Evolutionary conservation across 2,113 vertebrate species (phyloP).

Genomic region (Hippocampus zosterae): DNA sequence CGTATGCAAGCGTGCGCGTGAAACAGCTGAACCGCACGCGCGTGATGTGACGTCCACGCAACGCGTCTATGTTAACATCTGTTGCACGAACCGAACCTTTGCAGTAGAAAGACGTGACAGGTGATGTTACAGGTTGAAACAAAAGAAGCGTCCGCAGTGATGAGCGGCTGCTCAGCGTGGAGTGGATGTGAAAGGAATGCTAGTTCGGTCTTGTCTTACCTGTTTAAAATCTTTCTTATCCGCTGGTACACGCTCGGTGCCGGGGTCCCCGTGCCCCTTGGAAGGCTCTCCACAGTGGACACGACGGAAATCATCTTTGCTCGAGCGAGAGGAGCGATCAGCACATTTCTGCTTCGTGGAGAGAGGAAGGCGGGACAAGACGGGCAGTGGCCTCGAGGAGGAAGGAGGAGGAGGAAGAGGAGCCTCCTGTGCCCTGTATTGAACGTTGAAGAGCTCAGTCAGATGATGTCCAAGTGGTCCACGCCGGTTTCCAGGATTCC

Average conservation of each 20-base stretch:
- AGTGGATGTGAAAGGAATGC: not conserved
- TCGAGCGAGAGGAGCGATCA: constrained; percentile 11
- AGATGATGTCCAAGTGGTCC: not conserved
- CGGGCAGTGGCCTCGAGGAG: not conserved
- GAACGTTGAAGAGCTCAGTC: not conserved
- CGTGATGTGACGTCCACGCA: not conserved
- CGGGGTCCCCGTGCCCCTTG: constrained; percentile 28
- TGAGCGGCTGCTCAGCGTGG: not conserved
- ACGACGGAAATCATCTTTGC: constrained; percentile 48
- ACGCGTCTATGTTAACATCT: not conserved
- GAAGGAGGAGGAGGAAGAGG: not conserved
- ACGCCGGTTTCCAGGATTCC: not conserved
- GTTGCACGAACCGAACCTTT: not conserved
- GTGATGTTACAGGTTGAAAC: not conserved
- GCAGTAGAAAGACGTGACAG: not conserved
- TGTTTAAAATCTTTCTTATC: constrained; percentile 38
- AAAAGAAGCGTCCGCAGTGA: not conserved
- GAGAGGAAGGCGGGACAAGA: not conserved
- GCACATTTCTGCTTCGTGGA: constrained; percentile 21
- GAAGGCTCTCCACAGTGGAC: constrained; percentile 43
- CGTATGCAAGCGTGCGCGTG: not conserved
- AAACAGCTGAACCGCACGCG: not conserved
- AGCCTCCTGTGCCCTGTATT: not conserved
- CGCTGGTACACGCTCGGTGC: constrained; percentile 32
- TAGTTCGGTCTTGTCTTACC: constrained; percentile 24